A percentile compares a stretch with the other conserved stretches of the same genome.
phyloP scores from a whole-genome alignment of 2,113 vertebrate genomes.

The Myotis davidii region DNA sequence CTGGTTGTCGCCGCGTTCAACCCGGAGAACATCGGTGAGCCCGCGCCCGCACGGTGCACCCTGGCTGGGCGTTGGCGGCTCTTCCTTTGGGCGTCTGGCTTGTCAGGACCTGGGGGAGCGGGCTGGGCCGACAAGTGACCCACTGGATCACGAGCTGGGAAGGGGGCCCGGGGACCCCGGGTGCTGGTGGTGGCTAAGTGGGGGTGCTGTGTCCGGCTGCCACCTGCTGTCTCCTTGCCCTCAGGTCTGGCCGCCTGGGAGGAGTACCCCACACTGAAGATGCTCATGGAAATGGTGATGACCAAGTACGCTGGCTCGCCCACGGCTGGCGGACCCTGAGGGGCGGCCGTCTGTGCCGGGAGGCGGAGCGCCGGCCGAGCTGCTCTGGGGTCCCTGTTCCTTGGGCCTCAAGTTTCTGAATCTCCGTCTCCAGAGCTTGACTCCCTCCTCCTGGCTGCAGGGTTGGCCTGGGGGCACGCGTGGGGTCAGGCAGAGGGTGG shows the following conservation, averaged over 20 bases:
- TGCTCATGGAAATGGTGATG: conserved; percentile 99
- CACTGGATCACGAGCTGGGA: fast-evolving
- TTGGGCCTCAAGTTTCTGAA: background rate
- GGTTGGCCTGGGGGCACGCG: background rate
- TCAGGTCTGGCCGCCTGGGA: conserved; percentile 97
- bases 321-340: fast-evolving
- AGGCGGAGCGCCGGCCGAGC: fast-evolving
- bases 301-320: conserved; percentile 92
- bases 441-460: fast-evolving
- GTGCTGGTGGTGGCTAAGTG: fast-evolving
- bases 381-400: background rate
- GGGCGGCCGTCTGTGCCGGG: background rate
- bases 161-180: fast-evolving
- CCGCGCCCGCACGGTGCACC: fast-evolving
- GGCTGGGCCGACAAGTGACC: too few relatives aligned
- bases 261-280: conserved; percentile 97
- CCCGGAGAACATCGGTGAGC: conserved; percentile 96
- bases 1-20: conserved; percentile 98
- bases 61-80: fast-evolving
- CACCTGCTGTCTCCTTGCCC: background rate
- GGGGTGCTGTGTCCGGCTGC: fast-evolving
- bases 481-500: background rate
- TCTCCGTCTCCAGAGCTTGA: background rate
- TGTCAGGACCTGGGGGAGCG: fast-evolving
- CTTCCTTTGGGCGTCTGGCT: background rate